Percentiles rank a stretch among this genome's conserved stretches.
phyloP scores from a whole-genome alignment of 2,797 vertebrate species.

The Thalassophryne amazonica region DNA sequence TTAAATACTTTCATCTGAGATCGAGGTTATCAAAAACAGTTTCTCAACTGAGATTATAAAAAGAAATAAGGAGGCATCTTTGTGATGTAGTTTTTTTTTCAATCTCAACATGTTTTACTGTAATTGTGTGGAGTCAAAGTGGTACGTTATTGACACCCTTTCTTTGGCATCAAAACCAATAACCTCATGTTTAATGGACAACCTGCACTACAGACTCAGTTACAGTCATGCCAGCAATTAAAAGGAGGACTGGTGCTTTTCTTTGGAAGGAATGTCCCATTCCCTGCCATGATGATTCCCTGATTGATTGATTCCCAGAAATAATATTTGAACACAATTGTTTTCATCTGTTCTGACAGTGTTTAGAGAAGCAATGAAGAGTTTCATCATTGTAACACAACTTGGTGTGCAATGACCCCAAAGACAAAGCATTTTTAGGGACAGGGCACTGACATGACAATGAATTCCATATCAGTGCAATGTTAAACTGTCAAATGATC shows the following conservation, averaged over 20 bases:
- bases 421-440: slow-evolving; percentile 18
- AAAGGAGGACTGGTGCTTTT: not conserved
- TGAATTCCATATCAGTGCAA: not conserved
- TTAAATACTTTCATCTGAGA: not conserved
- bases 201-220: no score
- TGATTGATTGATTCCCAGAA: no score
- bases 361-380: slow-evolving; percentile 16
- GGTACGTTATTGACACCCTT: no score
- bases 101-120: no score
- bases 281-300: no score
- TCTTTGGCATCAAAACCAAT: no score
- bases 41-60: not conserved
- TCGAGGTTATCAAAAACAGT: not conserved
- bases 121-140: no score
- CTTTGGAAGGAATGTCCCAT: not conserved
- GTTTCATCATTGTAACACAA: not conserved
- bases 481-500: slow-evolving; percentile 11
- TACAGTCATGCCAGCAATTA: no score
- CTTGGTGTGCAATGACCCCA: slow-evolving; percentile 33
- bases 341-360: not conserved
- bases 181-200: no score
- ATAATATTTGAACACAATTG: slow-evolving; percentile 12
- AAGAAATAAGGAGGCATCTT: not conserved
- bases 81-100: not conserved
- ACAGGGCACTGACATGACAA: slow-evolving; percentile 4